Conservation (phyloP, 2,797 vertebrate species). For the Denticeps clupeoides region DNA sequence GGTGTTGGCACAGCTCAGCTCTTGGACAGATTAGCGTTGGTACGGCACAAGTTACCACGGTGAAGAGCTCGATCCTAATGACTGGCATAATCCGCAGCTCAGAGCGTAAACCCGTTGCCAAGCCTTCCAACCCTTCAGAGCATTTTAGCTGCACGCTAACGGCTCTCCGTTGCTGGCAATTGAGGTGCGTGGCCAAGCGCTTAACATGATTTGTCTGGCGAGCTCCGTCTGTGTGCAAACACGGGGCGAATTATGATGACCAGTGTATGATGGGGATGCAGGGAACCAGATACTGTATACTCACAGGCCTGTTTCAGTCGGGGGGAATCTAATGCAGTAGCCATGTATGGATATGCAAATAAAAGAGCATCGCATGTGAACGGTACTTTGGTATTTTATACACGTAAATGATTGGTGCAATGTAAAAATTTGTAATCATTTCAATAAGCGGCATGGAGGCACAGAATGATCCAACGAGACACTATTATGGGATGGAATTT, state of each 20-base stretch:
- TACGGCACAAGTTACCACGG: conserved; percentile 30
- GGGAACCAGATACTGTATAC: too few species aligned
- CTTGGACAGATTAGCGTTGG: conserved; percentile 40
- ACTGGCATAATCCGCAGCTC: conserved; percentile 31
- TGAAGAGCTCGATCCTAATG: conserved; percentile 40
- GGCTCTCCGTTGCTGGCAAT: conserved; percentile 44
- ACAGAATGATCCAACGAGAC: too few species aligned
- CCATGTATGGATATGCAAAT: too few species aligned
- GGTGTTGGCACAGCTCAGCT: conserved; percentile 43
- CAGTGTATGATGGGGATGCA: neutral
- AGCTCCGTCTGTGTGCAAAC: conserved; percentile 30
- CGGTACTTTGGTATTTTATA: too few species aligned
- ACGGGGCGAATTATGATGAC: conserved; percentile 41
- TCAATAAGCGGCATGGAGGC: too few species aligned
- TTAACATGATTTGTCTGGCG: conserved; percentile 59
- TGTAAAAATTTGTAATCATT: too few species aligned
- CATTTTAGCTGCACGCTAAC: conserved; percentile 55
- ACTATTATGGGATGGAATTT: too few species aligned
- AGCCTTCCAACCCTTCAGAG: conserved; percentile 28
- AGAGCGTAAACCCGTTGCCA: conserved; percentile 20
- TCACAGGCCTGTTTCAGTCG: too few species aligned
- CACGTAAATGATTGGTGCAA: too few species aligned
- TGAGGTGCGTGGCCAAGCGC: conserved; percentile 58
- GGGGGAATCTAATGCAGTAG: too few species aligned
- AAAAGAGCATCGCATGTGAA: too few species aligned